Percentiles rank a stretch among this genome's conserved stretches.
Evolutionary conservation across 2,888 invertebrate species (phyloP).

Genomic region (Pachycephus smyrnensis): DNA sequence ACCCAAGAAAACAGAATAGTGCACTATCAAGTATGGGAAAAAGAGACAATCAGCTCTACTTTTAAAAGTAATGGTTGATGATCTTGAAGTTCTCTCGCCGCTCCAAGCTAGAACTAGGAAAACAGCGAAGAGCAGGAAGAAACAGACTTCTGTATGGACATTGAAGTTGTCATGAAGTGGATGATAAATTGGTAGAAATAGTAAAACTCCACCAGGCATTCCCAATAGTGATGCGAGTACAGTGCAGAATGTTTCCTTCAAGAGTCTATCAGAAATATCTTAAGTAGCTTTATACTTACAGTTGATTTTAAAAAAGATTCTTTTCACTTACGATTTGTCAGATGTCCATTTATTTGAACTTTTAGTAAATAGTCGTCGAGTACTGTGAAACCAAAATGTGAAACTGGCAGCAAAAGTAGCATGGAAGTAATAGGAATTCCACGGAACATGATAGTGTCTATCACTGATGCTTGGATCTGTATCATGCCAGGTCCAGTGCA

Average conservation of each 20-base stretch:
- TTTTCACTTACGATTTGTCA: constrained; percentile 28
- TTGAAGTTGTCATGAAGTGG: constrained; percentile 78
- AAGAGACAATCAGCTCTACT: constrained; percentile 21
- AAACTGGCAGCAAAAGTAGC: constrained; percentile 80
- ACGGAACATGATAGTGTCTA: constrained; percentile 85
- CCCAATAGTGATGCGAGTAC: constrained; percentile 75
- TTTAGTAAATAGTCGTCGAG: constrained; percentile 70
- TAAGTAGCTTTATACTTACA: constrained; percentile 4
- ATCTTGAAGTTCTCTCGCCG: constrained; percentile 69
- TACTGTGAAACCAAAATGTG: constrained; percentile 75
- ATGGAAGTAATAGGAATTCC: constrained; percentile 88
- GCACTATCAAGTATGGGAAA: constrained; percentile 69
- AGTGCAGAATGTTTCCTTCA: constrained; percentile 70
- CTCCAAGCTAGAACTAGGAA: constrained; percentile 73
- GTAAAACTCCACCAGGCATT: constrained; percentile 79
- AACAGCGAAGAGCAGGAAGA: constrained; percentile 74
- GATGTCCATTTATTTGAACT: constrained; percentile 71
- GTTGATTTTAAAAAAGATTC: constrained; percentile 6
- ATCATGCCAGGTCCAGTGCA: constrained; percentile 89
- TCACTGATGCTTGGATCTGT: constrained; percentile 79
- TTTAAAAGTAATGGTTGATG: constrained; percentile 5
- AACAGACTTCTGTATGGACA: constrained; percentile 80
- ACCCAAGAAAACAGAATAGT: constrained; percentile 73
- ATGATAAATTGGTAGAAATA: constrained; percentile 82
- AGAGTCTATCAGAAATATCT: constrained; percentile 62